Percentiles rank a stretch among this genome's conserved stretches.
phyloP scores from a whole-genome alignment of 2,113 vertebrate genomes.

The Phainopepla nitens region DNA sequence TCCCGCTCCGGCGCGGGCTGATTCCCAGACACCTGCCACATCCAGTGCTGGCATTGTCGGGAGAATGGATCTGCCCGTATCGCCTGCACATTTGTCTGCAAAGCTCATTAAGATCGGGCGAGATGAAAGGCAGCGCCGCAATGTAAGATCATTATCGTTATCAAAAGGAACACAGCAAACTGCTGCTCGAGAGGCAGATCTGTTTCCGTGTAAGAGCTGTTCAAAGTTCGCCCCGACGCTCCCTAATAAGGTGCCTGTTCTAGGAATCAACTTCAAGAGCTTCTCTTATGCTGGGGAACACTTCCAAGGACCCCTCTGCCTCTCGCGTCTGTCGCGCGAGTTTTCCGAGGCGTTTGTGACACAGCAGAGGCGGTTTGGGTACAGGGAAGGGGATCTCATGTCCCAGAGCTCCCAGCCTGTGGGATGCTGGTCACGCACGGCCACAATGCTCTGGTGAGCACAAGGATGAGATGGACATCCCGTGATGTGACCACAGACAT shows the following conservation, averaged over 20 bases:
- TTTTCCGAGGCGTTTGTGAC: not conserved
- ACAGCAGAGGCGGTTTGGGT: rapidly evolving
- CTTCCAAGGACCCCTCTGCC: slow-evolving; percentile 38
- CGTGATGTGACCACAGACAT: rapidly evolving
- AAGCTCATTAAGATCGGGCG: slow-evolving; percentile 55
- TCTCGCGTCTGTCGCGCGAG: not conserved
- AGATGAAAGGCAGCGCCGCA: slow-evolving; percentile 60
- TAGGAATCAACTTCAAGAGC: slow-evolving; percentile 59
- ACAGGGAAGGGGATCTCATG: not conserved
- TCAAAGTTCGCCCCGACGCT: slow-evolving; percentile 39
- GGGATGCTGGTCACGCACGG: rapidly evolving
- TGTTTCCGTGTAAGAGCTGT: slow-evolving; percentile 50
- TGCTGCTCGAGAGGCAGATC: slow-evolving; percentile 57
- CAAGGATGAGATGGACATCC: not conserved
- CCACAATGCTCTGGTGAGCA: rapidly evolving
- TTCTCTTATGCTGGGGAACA: slow-evolving; percentile 30
- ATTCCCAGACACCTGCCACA: slow-evolving; percentile 40
- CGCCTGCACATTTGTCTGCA: slow-evolving; percentile 49
- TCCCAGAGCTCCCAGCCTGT: not conserved
- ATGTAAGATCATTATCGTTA: slow-evolving; percentile 69
- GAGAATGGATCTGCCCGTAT: not conserved
- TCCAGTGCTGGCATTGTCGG: not conserved
- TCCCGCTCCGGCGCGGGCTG: not conserved
- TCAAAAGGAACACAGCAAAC: slow-evolving; percentile 64
- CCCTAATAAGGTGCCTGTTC: slow-evolving; percentile 52